A percentile compares a stretch with the other conserved stretches of the same genome.
phyloP scores from a whole-genome alignment of 2,888 invertebrate species.

The Philereme vetulata region DNA sequence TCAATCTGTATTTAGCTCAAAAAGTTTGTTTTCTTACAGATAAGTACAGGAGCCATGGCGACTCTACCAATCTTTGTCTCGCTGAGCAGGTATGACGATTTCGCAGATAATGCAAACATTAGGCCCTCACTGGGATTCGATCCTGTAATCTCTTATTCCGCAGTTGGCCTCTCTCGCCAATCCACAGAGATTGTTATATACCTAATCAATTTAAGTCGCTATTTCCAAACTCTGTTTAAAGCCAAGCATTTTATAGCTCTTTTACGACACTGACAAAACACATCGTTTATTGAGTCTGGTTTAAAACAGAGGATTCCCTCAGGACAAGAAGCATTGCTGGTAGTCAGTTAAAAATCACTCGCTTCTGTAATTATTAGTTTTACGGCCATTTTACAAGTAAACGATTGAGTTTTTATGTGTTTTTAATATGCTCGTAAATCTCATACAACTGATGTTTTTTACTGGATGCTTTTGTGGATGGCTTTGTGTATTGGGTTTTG shows the following conservation, averaged over 20 bases:
- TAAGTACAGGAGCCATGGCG: slow-evolving; percentile 51
- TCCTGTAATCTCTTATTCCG: background rate
- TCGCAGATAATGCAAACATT: slow-evolving; percentile 31
- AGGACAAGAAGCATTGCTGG: slow-evolving; percentile 29
- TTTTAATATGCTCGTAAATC: slow-evolving; percentile 7
- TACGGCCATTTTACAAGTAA: slow-evolving; percentile 31
- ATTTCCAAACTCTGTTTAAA: slow-evolving; percentile 8
- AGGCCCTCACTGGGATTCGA: too few species aligned
- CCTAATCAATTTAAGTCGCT: background rate
- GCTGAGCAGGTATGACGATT: slow-evolving; percentile 75
- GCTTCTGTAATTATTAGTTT: slow-evolving; percentile 39
- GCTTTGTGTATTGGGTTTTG: too few species aligned
- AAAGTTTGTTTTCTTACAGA: slow-evolving; percentile 43
- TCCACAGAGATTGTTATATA: background rate
- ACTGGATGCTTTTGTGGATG: too few species aligned
- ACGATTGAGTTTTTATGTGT: slow-evolving; percentile 15
- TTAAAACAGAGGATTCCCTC: slow-evolving; percentile 32
- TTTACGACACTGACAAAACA: slow-evolving; percentile 42
- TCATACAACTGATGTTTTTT: too few species aligned
- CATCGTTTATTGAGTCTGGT: slow-evolving; percentile 26
- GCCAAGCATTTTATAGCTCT: slow-evolving; percentile 34
- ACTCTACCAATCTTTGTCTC: slow-evolving; percentile 74
- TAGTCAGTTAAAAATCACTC: slow-evolving; percentile 40
- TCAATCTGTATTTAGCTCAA: background rate
- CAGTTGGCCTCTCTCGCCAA: background rate